These are phyloP conservation scores for Rhingia campestris DNA, from an alignment of 2,888 invertebrate genomes.

Conservation along the genomic window DNA sequence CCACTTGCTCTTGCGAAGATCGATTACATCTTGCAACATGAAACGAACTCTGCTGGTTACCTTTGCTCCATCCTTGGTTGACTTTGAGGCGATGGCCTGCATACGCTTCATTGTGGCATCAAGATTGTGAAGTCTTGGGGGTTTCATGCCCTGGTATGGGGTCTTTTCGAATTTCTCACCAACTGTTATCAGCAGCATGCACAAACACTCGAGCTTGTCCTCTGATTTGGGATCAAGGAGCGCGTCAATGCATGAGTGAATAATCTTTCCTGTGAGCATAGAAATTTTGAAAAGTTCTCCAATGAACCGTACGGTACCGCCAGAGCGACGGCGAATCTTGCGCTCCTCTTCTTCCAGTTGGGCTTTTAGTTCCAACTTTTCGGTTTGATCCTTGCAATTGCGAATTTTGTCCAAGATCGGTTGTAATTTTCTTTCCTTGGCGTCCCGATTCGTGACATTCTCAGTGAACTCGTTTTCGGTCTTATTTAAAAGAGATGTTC, in stretches of 20 bases:
- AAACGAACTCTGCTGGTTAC: constrained; percentile 84
- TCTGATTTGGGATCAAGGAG: constrained; percentile 91
- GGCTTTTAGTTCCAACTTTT: constrained; percentile 89
- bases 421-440: constrained; percentile 81
- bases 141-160: constrained; percentile 78
- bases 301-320: constrained; percentile 93
- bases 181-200: constrained; percentile 94
- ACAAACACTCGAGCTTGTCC: constrained; percentile 96
- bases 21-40: constrained; percentile 96
- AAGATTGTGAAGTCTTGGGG: constrained; percentile 80
- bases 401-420: constrained; percentile 83
- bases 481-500: constrained; percentile 83
- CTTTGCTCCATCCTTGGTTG: constrained; percentile 84
- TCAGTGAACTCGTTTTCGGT: constrained; percentile 96
- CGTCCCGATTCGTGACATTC: constrained; percentile 88
- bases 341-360: constrained; percentile 90
- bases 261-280: constrained; percentile 94
- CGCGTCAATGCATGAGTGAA: constrained; percentile 91
- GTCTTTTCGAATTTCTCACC: constrained; percentile 90
- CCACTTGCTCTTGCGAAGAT: constrained; percentile 92
- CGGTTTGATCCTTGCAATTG: constrained; percentile 83
- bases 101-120: constrained; percentile 87
- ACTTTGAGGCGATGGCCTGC: constrained; percentile 87
- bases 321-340: constrained; percentile 90
- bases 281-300: constrained; percentile 95